phyloP scores from a whole-genome alignment of 2,888 invertebrate species.

The Agriopis leucophaearia region DNA sequence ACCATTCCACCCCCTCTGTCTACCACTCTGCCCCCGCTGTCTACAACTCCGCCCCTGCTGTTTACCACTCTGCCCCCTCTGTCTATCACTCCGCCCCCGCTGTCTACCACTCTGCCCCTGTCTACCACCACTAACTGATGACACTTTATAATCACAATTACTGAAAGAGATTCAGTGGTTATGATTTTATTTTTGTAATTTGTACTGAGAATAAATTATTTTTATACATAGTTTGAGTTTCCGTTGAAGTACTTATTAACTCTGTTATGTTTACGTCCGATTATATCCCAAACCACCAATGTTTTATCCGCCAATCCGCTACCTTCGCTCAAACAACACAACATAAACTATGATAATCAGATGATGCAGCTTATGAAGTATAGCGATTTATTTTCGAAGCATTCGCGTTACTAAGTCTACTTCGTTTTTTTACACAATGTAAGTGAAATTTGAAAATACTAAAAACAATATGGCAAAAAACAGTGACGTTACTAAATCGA shows the following conservation, averaged over 20 bases:
- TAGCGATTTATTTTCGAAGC: too few relatives aligned
- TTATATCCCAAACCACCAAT: too few relatives aligned
- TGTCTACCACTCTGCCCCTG: conserved; percentile 24
- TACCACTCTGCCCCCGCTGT: conserved; percentile 44
- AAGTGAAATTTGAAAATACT: too few relatives aligned
- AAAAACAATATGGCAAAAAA: too few relatives aligned
- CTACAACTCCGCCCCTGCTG: conserved; percentile 36
- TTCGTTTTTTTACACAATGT: too few relatives aligned
- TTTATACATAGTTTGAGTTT: neutral
- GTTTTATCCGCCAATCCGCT: too few relatives aligned
- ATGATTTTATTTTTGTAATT: neutral
- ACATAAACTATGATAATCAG: neutral
- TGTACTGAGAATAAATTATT: conserved; percentile 15
- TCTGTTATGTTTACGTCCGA: too few relatives aligned
- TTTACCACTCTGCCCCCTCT: conserved; percentile 3
- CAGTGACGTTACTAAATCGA: too few relatives aligned
- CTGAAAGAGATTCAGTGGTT: neutral
- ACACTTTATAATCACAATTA: neutral
- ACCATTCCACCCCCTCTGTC: conserved; percentile 42
- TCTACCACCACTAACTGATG: conserved; percentile 78
- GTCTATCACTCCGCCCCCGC: conserved; percentile 48
- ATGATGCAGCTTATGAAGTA: too few relatives aligned
- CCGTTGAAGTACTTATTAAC: neutral
- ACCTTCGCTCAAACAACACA: too few relatives aligned
- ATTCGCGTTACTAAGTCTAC: too few relatives aligned